Percentiles rank a stretch among this genome's conserved stretches.
These are phyloP conservation scores for Clangula hyemalis DNA, from an alignment of 2,797 vertebrate species.

Conservation along the genomic window DNA sequence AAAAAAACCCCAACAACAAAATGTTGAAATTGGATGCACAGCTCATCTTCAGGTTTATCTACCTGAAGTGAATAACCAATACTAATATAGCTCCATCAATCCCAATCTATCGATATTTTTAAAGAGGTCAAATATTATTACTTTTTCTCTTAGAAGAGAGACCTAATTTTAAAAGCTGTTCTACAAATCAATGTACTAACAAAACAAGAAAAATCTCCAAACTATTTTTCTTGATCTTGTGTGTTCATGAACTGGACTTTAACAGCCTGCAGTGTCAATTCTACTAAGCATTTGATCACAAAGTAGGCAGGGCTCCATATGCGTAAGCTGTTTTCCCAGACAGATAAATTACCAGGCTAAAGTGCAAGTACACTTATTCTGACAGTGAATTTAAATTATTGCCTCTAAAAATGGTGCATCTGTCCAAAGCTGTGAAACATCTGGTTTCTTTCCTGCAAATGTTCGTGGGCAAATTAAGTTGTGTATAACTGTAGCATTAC, in stretches of 20 bases:
- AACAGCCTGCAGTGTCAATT: not conserved
- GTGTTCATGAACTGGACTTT: not conserved
- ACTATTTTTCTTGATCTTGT: not conserved
- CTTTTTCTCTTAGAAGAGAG: not conserved
- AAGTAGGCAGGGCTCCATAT: not conserved
- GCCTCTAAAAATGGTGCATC: not conserved
- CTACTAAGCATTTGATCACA: not conserved
- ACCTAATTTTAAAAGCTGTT: not conserved
- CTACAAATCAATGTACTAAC: not conserved
- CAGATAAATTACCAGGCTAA: conserved; percentile 30
- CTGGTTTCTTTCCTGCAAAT: not conserved
- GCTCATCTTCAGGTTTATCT: not conserved
- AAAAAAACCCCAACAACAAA: not conserved
- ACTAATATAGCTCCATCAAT: not conserved
- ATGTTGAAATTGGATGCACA: not conserved
- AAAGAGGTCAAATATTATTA: not conserved
- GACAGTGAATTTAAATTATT: conserved; percentile 12
- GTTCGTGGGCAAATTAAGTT: not conserved
- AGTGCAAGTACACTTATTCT: not conserved
- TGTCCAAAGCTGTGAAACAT: not conserved
- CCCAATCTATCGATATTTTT: not conserved
- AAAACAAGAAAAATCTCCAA: not conserved
- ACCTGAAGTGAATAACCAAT: not conserved
- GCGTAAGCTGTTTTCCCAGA: not conserved
- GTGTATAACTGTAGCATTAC: not conserved